A percentile compares a stretch with the other conserved stretches of the same genome.
Conservation (phyloP, 2,888 invertebrate species). For the Callimorpha dominula region DNA sequence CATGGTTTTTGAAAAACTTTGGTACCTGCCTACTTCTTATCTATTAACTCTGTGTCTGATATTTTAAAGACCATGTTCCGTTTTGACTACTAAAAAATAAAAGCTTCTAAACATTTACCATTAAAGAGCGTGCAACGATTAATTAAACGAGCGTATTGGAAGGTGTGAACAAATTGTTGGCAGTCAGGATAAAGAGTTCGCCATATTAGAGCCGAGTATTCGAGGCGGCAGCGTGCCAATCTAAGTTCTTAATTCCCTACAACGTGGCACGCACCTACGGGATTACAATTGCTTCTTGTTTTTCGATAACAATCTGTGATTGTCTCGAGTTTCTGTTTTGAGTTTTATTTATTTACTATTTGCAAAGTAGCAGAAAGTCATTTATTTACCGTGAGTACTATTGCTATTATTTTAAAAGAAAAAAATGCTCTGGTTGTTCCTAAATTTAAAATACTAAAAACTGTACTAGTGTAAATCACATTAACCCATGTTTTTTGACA, state of each 20-base stretch:
- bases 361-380: not conserved
- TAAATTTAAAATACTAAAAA: not conserved
- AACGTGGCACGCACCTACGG: constrained; percentile 58
- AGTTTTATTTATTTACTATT: constrained; percentile 12
- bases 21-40: too few species aligned
- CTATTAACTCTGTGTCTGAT: too few species aligned
- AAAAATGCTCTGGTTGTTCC: not conserved
- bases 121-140: constrained; percentile 2
- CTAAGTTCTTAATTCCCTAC: constrained; percentile 67
- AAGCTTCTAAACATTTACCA: not conserved
- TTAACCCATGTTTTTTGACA: not conserved
- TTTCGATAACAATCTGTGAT: constrained; percentile 43
- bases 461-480: not conserved
- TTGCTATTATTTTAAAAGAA: not conserved
- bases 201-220: constrained; percentile 53
- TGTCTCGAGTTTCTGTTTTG: constrained; percentile 21
- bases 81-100: not conserved
- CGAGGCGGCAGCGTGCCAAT: constrained; percentile 55
- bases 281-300: constrained; percentile 56
- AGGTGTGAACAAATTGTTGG: constrained; percentile 32
- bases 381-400: not conserved
- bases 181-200: constrained; percentile 51
- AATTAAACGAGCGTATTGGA: constrained; percentile 22
- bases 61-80: too few species aligned
- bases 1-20: too few species aligned